Base-by-base conservation (phyloP, 2,797 vertebrate species). In the Tachyglossus aculeatus region DNA sequence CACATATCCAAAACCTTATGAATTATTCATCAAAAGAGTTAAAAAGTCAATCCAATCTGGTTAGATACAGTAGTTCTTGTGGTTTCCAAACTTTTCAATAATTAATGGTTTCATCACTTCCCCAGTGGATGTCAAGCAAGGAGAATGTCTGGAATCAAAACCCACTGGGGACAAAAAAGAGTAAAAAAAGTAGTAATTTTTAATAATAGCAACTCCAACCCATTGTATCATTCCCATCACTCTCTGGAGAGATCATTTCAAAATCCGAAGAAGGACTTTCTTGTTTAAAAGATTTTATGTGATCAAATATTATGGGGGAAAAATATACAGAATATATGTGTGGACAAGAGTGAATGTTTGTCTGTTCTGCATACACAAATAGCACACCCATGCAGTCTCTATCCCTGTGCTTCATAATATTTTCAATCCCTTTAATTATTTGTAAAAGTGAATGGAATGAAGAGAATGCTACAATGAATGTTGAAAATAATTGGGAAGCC, bases 11-110 rank as follows among this genome's bases (percentile, higher is more conserved):
- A 74, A 22, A 53, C 65, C 79, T 82, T 71, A 92, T 93, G 87
- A 88, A 92, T 93, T 91, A 93, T 93, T 94, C 88, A 94, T 91
- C 90, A 92, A 90, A 92, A 88, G 86, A 91, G 88, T 89, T 92
- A 86, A 93, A 91, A 93, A 93, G 91, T 90, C 91, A 92, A 88
- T 93, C 90, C 91, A 93, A 91, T 91, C 90, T 90, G 86, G 89
- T 87, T 88, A 90, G 89, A 90, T 88, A 88, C 86, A 87, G 88
- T 88, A 88, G 82, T 90, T 84, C 87, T 85, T 72, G 77, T 91
- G 88, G 90, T 89, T 93, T 89, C 88, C 90, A 89, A 92, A 83
- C 75, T 86, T 89, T 87, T 93, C 87, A 94, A 94, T 93, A 92
- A 93, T 91, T 92, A 87, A 93, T 89, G 87, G 84, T 89, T 88